These are phyloP conservation scores for Muntiacus muntjak DNA, from an alignment of 2,113 vertebrate genomes.

Conservation along the genomic window DNA sequence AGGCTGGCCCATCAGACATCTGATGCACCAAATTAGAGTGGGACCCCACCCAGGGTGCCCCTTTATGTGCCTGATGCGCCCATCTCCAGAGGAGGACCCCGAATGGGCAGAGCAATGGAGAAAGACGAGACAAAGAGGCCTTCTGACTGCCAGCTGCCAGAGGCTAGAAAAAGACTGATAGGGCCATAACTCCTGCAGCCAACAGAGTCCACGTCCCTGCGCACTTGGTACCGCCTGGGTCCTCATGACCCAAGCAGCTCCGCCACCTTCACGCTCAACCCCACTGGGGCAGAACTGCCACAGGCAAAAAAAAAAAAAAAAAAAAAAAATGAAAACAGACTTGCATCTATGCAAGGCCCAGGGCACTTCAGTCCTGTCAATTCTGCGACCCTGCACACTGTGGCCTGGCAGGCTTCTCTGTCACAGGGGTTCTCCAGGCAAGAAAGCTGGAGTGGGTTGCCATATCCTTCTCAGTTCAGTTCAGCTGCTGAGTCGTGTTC, in stretches of 20 bases:
- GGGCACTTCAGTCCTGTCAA: background rate
- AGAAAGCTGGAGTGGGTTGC: background rate
- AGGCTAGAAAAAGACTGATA: background rate
- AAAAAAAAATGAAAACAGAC: too few relatives aligned
- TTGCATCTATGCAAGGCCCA: background rate
- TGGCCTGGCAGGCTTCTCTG: background rate
- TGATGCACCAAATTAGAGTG: background rate
- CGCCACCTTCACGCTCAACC: fast-evolving
- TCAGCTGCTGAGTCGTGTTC: background rate
- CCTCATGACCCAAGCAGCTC: background rate
- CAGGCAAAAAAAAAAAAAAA: background rate
- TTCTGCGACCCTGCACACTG: background rate
- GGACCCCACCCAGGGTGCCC: background rate
- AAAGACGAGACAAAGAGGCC: background rate
- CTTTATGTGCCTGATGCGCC: background rate
- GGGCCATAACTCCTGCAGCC: background rate
- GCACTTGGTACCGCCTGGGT: background rate
- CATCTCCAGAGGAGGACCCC: background rate
- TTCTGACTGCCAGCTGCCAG: background rate
- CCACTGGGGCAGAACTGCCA: background rate
- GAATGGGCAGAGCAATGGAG: background rate
- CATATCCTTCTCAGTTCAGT: background rate
- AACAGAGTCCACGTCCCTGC: background rate
- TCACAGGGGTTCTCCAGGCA: background rate
- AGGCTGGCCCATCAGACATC: background rate